Percentiles rank a stretch among this genome's conserved stretches.
Conservation (phyloP, 2,113 vertebrate genomes). For the Camelus bactrianus region DNA sequence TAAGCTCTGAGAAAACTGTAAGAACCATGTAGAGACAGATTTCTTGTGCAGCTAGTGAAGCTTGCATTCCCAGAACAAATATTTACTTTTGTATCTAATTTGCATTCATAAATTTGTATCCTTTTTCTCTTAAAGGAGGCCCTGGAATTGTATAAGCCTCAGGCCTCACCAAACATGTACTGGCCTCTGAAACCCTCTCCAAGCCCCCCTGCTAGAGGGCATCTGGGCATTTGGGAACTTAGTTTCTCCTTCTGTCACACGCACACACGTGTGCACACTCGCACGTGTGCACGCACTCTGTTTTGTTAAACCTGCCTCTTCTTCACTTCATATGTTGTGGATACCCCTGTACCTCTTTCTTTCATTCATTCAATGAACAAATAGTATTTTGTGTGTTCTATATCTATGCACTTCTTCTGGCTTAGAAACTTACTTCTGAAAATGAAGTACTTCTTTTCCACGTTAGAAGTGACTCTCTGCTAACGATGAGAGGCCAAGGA, state of each 20-base stretch:
- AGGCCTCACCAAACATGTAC: neutral
- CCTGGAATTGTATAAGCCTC: neutral
- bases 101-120: neutral
- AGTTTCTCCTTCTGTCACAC: neutral
- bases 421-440: neutral
- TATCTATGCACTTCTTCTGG: neutral
- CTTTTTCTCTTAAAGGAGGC: slow-evolving; percentile 2
- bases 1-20: neutral
- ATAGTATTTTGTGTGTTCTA: rapidly evolving
- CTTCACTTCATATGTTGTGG: neutral
- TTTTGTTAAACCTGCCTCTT: neutral
- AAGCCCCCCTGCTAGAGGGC: neutral
- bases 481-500: neutral
- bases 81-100: neutral
- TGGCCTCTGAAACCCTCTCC: neutral
- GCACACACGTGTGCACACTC: neutral
- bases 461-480: neutral
- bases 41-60: neutral
- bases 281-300: neutral
- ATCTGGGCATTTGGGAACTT: neutral
- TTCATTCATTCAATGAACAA: neutral
- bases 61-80: neutral
- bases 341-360: neutral
- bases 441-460: neutral
- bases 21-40: neutral